Evolutionary conservation across 1,140 invertebrate species (phyloP), one percentile per base, ranked within the genome.

Genomic region (Dolichoris vasculosae): DNA sequence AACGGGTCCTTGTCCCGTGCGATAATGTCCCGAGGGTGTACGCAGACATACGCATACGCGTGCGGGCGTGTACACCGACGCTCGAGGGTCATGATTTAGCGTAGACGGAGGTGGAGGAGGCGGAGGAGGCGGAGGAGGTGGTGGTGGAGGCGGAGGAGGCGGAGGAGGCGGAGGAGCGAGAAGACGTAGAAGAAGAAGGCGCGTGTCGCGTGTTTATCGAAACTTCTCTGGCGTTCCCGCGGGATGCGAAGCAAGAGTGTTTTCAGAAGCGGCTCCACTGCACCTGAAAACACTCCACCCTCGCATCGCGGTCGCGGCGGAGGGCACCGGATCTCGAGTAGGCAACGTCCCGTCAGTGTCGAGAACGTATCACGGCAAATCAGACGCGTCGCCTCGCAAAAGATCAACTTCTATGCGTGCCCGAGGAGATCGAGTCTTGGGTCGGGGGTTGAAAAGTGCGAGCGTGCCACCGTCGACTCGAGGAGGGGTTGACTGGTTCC

Each of bases 121-220:
- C 32, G 84, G 85, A 86, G 82, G 82, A 86, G 86, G 85, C 86
- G 86, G n/a, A n/a, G n/a, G n/a, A n/a, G n/a, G n/a, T n/a, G n/a
- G n/a, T 59, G 26, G 4, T 26, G 23, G 23, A 77, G 82, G 77
- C 23, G 30, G 23, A 73, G 43, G 63, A 4, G 40, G n/a, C 23
- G 46, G 26, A n/a, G n/a, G n/a, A n/a, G n/a, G n/a, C n/a, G n/a
- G n/a, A n/a, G n/a, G n/a, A n/a, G n/a, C n/a, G n/a, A n/a, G n/a
- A n/a, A n/a, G n/a, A n/a, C n/a, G n/a, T n/a, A n/a, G 69, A 40
- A 48, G 84, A 86, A 86, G 82, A 84, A 86, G 86, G 85, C 86
- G 86, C 86, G 80, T 79, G 88, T 86, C 87, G 87, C 86, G 86
- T 89, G 88, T 89, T 89, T 89, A 89, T 89, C 87, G 88, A 88